Evolutionary conservation across 1,140 invertebrate species (phyloP).

Genomic region (Lineus longissimus): DNA sequence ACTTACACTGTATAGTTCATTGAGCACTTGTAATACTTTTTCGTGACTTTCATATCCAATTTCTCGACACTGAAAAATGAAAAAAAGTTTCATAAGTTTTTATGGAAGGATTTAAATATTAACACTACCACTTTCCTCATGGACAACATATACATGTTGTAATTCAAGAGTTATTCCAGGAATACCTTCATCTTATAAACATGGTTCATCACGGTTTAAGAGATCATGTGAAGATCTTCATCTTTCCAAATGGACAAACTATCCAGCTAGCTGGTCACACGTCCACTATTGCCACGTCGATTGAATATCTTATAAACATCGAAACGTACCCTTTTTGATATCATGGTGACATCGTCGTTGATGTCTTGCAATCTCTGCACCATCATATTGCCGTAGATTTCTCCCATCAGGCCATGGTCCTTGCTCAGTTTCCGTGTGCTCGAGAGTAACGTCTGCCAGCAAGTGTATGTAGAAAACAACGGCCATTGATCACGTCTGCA

Average conservation of each 20-base stretch:
- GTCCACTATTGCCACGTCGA: no score
- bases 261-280: no score
- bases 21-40: slow-evolving; percentile 85
- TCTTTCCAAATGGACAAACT: no score
- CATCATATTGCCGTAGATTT: slow-evolving; percentile 82
- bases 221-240: no score
- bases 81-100: slow-evolving; percentile 20
- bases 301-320: background rate
- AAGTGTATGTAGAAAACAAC: slow-evolving; percentile 82
- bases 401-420: slow-evolving; percentile 81
- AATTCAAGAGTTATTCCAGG: no score
- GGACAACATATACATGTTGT: no score
- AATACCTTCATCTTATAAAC: no score
- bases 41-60: slow-evolving; percentile 91
- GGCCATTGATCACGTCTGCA: slow-evolving; percentile 87
- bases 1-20: slow-evolving; percentile 78
- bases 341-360: slow-evolving; percentile 83
- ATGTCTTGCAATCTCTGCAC: slow-evolving; percentile 76
- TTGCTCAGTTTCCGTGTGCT: slow-evolving; percentile 81
- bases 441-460: slow-evolving; percentile 85
- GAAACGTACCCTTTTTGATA: slow-evolving; percentile 73
- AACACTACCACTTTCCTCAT: no score
- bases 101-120: no score
- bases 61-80: slow-evolving; percentile 74
- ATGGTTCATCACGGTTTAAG: no score